A percentile compares a stretch with the other conserved stretches of the same genome.
phyloP scores from a whole-genome alignment of 2,113 vertebrate genomes.

The Ovibos moschatus region DNA sequence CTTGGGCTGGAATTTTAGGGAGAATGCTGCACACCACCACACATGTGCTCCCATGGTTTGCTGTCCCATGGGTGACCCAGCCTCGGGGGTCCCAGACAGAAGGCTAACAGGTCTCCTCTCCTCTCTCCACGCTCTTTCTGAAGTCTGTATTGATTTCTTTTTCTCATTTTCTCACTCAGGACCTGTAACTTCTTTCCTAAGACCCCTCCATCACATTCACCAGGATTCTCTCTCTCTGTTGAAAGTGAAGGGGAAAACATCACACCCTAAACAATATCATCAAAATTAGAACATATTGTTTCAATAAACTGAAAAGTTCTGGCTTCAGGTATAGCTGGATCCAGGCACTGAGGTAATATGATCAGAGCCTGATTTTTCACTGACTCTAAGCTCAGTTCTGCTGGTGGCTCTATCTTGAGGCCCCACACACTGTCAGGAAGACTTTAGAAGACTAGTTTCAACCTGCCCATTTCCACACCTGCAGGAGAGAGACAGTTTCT shows the following conservation, averaged over 20 bases:
- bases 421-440: neutral
- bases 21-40: rapidly evolving
- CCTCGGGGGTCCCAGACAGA: neutral
- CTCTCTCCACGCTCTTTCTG: neutral
- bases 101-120: neutral
- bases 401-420: neutral
- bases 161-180: neutral
- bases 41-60: rapidly evolving
- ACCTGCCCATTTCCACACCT: neutral
- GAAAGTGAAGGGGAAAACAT: neutral
- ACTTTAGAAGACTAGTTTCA: neutral
- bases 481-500: neutral
- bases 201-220: neutral
- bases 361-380: neutral
- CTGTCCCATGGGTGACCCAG: neutral
- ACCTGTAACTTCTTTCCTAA: neutral
- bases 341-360: neutral
- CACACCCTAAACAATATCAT: neutral
- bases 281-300: neutral
- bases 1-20: neutral
- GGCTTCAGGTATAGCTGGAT: conserved; percentile 18
- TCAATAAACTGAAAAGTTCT: neutral
- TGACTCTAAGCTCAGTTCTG: neutral
- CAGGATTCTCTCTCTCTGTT: neutral
- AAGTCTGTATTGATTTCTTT: neutral